Evolutionary conservation across 2,888 invertebrate genomes (phyloP).

Genomic region (Volucella zonaria): DNA sequence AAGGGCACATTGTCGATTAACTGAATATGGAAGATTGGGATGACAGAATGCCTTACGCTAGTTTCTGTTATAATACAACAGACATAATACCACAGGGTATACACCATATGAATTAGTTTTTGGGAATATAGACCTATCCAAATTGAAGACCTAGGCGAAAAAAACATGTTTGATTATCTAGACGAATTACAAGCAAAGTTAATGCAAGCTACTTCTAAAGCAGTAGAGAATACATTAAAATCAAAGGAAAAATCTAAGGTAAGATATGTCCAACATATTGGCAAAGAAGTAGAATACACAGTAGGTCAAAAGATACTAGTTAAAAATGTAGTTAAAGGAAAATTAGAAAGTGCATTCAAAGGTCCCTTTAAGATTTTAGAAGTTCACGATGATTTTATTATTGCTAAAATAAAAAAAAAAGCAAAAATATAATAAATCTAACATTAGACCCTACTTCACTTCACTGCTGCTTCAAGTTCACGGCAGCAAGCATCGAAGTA

Average conservation of each 20-base stretch:
- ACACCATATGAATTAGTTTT: constrained; percentile 37
- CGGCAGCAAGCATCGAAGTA: too few relatives aligned
- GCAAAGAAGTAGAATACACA: constrained; percentile 26
- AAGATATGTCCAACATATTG: constrained; percentile 41
- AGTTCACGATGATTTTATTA: too few relatives aligned
- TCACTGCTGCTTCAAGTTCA: too few relatives aligned
- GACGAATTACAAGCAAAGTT: constrained; percentile 34
- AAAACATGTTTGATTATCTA: constrained; percentile 31
- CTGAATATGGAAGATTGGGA: constrained; percentile 5
- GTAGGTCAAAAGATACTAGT: constrained; percentile 39
- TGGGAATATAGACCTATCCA: constrained; percentile 12
- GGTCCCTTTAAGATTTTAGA: constrained; percentile 6
- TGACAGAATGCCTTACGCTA: constrained; percentile 44
- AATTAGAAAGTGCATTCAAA: neutral
- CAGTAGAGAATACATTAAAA: constrained; percentile 18
- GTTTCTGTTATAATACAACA: constrained; percentile 40
- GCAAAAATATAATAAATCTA: too few relatives aligned
- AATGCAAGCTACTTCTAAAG: constrained; percentile 20
- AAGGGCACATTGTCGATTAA: too few relatives aligned
- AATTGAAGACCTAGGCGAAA: constrained; percentile 8
- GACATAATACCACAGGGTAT: constrained; percentile 32
- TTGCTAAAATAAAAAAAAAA: too few relatives aligned
- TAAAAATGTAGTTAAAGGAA: constrained; percentile 17
- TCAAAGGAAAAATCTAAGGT: constrained; percentile 25
- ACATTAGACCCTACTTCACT: too few relatives aligned